A percentile compares a stretch with the other conserved stretches of the same genome.
phyloP scores from a whole-genome alignment of 2,888 invertebrate genomes.

The Drosophila multiciliata region DNA sequence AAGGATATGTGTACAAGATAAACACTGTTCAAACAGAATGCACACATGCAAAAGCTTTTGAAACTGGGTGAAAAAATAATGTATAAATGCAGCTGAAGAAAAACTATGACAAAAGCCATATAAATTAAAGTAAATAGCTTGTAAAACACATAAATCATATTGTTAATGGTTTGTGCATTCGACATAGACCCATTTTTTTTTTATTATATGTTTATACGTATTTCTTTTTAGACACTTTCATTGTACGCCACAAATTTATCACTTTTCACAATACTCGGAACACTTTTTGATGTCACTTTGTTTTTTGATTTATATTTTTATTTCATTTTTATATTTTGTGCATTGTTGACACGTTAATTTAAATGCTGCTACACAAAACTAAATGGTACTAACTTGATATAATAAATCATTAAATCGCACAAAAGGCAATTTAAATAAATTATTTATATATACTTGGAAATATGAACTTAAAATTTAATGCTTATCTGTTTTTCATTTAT shows the following conservation, averaged over 20 bases:
- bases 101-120: conserved; percentile 45
- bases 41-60: conserved; percentile 19
- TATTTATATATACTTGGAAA: conserved; percentile 22
- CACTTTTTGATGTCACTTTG: conserved; percentile 56
- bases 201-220: conserved; percentile 51
- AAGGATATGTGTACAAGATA: conserved; percentile 18
- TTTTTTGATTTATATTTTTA: conserved; percentile 21
- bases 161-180: conserved; percentile 61
- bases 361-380: conserved; percentile 54
- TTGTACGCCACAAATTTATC: conserved; percentile 66
- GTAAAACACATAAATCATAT: conserved; percentile 70
- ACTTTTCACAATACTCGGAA: conserved; percentile 59
- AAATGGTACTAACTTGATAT: conserved; percentile 46
- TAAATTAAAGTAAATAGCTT: conserved; percentile 69
- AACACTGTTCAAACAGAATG: conserved; percentile 48
- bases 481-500: neutral
- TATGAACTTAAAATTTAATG: neutral
- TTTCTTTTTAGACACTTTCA: conserved; percentile 63
- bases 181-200: conserved; percentile 24
- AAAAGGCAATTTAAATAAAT: conserved; percentile 35
- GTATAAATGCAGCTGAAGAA: conserved; percentile 4
- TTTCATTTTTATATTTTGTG: conserved; percentile 12
- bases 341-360: conserved; percentile 63
- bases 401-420: conserved; percentile 50
- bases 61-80: neutral